These are phyloP conservation scores for Drosophila austrosaltans DNA, from an alignment of 2,888 invertebrate genomes.

Conservation along the genomic window DNA sequence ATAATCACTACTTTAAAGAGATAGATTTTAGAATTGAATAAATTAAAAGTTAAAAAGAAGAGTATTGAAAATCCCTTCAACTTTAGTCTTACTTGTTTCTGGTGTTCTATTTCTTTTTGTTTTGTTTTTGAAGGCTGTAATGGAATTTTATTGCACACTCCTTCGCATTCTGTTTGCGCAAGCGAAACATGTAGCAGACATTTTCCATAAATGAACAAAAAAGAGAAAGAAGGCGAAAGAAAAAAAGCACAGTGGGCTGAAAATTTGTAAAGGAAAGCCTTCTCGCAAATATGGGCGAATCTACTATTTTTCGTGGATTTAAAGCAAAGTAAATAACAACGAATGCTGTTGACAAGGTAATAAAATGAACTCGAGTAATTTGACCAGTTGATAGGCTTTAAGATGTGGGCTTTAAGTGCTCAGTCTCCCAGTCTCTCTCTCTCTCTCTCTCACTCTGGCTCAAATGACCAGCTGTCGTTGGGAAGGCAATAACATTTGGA, in stretches of 20 bases:
- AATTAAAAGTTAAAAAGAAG: neutral
- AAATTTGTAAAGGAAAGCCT: neutral
- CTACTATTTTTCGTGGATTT: neutral
- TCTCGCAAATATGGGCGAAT: neutral
- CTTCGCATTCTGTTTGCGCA: slow-evolving; percentile 72
- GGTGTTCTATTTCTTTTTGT: slow-evolving; percentile 26
- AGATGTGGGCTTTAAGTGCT: slow-evolving; percentile 40
- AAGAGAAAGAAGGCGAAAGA: slow-evolving; percentile 10
- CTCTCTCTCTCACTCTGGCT: neutral
- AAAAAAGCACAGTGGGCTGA: slow-evolving; percentile 1
- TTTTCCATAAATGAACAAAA: slow-evolving; percentile 66
- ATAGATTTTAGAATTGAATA: no score
- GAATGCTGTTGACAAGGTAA: slow-evolving; percentile 9
- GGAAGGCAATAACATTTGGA: slow-evolving; percentile 65
- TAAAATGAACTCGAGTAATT: slow-evolving; percentile 11
- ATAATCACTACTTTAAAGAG: no score
- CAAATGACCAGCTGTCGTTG: slow-evolving; percentile 55
- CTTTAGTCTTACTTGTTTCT: neutral
- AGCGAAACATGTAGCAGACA: slow-evolving; percentile 74
- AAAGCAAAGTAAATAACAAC: slow-evolving; percentile 6
- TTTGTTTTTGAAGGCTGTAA: slow-evolving; percentile 65
- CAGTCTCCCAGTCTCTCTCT: neutral
- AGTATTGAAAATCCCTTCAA: neutral
- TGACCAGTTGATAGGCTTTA: slow-evolving; percentile 36
- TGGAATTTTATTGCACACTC: slow-evolving; percentile 73